A percentile compares a stretch with the other conserved stretches of the same genome.
These are phyloP conservation scores for Diuraphis noxia DNA, from an alignment of 1,140 invertebrate genomes.

Conservation along the genomic window DNA sequence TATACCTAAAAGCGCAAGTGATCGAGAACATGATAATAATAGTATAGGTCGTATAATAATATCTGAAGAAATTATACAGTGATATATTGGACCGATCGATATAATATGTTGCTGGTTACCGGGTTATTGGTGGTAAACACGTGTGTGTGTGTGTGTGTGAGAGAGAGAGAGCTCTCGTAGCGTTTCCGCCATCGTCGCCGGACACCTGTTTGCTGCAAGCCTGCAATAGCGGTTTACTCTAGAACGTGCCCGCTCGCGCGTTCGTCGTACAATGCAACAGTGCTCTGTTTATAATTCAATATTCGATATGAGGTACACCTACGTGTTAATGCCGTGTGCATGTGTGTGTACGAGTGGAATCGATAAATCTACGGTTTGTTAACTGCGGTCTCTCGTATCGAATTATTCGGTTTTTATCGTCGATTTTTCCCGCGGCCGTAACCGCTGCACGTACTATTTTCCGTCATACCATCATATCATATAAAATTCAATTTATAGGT, in stretches of 20 bases:
- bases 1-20: neutral
- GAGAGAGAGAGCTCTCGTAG: neutral
- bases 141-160: neutral
- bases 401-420: neutral
- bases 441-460: neutral
- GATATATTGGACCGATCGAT: neutral
- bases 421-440: neutral
- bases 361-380: neutral
- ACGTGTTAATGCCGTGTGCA: neutral
- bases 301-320: neutral
- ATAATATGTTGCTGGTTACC: neutral
- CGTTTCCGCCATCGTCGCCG: neutral
- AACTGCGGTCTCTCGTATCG: neutral
- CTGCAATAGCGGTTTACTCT: neutral
- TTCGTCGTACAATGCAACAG: neutral
- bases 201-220: neutral
- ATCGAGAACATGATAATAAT: no score
- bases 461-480: no score
- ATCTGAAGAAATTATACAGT: neutral
- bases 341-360: neutral
- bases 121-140: neutral
- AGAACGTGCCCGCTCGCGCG: neutral
- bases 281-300: neutral
- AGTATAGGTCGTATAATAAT: no score
- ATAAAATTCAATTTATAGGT: no score